phyloP scores from a whole-genome alignment of 2,888 invertebrate species.

The Octodonta nipae region DNA sequence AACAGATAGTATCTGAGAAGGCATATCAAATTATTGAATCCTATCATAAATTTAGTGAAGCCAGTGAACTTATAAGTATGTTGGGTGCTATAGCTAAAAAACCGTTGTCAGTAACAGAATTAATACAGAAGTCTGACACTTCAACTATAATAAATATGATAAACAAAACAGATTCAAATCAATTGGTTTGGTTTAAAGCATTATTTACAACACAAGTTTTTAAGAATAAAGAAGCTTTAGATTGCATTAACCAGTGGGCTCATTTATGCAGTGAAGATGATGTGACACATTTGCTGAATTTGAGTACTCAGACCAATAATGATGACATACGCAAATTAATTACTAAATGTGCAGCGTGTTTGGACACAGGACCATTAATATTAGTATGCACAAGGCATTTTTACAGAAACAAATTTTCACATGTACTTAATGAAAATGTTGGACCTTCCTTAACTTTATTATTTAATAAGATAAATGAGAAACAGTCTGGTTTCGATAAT shows the following conservation, averaged over 20 bases:
- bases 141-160: slow-evolving; percentile 25
- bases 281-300: slow-evolving; percentile 20
- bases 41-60: slow-evolving; percentile 23
- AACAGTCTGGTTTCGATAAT: background rate
- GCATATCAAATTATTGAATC: slow-evolving; percentile 27
- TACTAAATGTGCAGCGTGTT: slow-evolving; percentile 25
- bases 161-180: slow-evolving; percentile 23
- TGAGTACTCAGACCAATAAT: slow-evolving; percentile 14
- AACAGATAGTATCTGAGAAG: slow-evolving; percentile 23
- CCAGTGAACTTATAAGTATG: slow-evolving; percentile 24
- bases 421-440: slow-evolving; percentile 17
- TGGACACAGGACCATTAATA: slow-evolving; percentile 18
- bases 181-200: slow-evolving; percentile 29
- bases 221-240: slow-evolving; percentile 17
- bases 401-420: slow-evolving; percentile 20
- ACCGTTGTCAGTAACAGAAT: slow-evolving; percentile 28
- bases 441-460: slow-evolving; percentile 17
- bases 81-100: slow-evolving; percentile 26
- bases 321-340: slow-evolving; percentile 18
- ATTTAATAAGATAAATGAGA: slow-evolving; percentile 23
- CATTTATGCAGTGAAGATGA: slow-evolving; percentile 25
- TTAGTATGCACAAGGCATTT: slow-evolving; percentile 22
- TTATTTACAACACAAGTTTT: slow-evolving; percentile 25
- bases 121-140: slow-evolving; percentile 24
- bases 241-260: slow-evolving; percentile 24